These are phyloP conservation scores for Scotopteryx bipunctaria DNA, from an alignment of 2,888 invertebrate species.

Conservation along the genomic window DNA sequence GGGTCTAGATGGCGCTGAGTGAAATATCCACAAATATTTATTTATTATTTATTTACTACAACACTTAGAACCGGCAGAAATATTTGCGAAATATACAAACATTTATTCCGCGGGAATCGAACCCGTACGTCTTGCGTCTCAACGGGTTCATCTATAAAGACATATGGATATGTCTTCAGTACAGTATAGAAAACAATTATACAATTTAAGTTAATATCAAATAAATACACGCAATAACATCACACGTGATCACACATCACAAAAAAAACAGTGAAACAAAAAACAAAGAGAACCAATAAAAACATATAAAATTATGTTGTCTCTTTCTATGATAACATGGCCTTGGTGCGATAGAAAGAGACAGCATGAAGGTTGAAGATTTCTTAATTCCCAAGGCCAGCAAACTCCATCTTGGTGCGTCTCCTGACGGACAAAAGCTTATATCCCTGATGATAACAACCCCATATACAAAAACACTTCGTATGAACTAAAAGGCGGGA, in stretches of 20 bases:
- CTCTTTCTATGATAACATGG: neutral
- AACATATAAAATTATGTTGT: neutral
- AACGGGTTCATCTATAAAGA: no score
- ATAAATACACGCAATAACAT: neutral
- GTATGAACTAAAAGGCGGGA: neutral
- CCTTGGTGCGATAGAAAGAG: neutral
- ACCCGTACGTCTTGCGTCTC: no score
- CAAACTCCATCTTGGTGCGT: slow-evolving; percentile 75
- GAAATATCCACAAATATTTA: no score
- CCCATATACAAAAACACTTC: neutral
- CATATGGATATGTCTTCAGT: no score
- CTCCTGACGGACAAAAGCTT: slow-evolving; percentile 57
- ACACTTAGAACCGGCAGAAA: no score
- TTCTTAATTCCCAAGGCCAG: slow-evolving; percentile 50
- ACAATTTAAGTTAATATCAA: no score
- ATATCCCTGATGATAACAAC: slow-evolving; percentile 27
- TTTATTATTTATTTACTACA: no score
- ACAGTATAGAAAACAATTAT: no score
- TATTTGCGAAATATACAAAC: no score
- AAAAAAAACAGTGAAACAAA: slow-evolving; percentile 22
- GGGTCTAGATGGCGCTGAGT: no score
- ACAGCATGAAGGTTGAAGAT: neutral
- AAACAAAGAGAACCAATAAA: slow-evolving; percentile 30
- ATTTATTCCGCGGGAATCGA: no score
- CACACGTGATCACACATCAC: slow-evolving; percentile 10